phyloP scores from a whole-genome alignment of 1,140 invertebrate species.

The Liolophura sinensis region DNA sequence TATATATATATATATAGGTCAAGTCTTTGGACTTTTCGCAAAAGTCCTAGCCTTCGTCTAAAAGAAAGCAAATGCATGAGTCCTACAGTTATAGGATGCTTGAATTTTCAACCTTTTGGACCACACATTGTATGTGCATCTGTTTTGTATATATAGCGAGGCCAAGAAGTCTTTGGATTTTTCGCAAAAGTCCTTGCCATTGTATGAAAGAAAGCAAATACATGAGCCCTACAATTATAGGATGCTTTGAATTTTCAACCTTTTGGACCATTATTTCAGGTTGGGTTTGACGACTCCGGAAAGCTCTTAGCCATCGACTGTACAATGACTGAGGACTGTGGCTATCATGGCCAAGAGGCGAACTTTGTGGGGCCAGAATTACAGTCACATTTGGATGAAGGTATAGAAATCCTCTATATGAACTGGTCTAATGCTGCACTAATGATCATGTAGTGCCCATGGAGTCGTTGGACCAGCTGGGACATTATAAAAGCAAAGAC shows the following conservation, averaged over 20 bases:
- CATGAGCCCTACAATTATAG: neutral
- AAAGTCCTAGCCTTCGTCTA: neutral
- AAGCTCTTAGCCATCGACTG: constrained; percentile 20
- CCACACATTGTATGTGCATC: too few relatives aligned
- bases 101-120: neutral
- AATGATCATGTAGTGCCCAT: too few relatives aligned
- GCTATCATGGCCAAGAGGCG: neutral
- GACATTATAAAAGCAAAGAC: too few relatives aligned
- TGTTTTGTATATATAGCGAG: too few relatives aligned
- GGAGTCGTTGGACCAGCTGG: too few relatives aligned
- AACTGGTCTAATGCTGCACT: too few relatives aligned
- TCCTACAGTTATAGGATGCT: neutral
- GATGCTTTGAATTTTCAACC: neutral
- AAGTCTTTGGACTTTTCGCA: too few relatives aligned
- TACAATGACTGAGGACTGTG: constrained; percentile 12
- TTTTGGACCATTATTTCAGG: constrained; percentile 27
- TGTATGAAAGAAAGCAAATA: neutral
- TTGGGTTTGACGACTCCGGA: constrained; percentile 29
- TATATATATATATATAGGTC: too few relatives aligned
- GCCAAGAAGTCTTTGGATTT: too few relatives aligned
- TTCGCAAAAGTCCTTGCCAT: too few relatives aligned
- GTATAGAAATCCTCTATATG: too few relatives aligned
- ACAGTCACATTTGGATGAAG: too few relatives aligned
- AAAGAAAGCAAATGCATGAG: neutral
- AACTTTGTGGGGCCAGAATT: neutral